Conservation (phyloP, 2,888 invertebrate genomes). For the Meiosimyza platycephala region DNA sequence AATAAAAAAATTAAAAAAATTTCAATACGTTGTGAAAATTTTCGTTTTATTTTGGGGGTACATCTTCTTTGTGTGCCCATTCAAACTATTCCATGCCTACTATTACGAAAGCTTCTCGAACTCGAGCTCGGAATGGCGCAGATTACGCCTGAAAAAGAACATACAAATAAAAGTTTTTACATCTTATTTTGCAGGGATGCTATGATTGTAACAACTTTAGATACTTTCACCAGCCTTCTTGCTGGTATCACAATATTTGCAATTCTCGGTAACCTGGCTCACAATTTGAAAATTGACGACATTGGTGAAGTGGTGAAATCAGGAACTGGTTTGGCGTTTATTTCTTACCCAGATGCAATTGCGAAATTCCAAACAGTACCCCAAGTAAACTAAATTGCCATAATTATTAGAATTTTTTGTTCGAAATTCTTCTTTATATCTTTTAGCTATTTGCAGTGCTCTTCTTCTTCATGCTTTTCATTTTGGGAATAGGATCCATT, state of each 20-base stretch:
- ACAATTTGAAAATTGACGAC: slow-evolving; percentile 70
- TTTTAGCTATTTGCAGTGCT: slow-evolving; percentile 76
- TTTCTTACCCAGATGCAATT: slow-evolving; percentile 85
- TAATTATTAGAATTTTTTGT: slow-evolving; percentile 2
- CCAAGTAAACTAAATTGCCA: slow-evolving; percentile 69
- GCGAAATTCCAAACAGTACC: slow-evolving; percentile 77
- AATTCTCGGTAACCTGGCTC: slow-evolving; percentile 80
- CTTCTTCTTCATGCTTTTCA: slow-evolving; percentile 83
- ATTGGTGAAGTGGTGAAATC: slow-evolving; percentile 75
- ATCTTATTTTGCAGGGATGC: slow-evolving; percentile 71
- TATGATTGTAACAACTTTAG: slow-evolving; percentile 81
- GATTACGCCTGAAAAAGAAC: no score
- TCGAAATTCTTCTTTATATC: slow-evolving; percentile 10
- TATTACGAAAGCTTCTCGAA: no score
- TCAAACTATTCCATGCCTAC: no score
- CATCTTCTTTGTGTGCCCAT: no score
- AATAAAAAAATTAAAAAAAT: no score
- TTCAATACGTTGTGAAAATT: no score
- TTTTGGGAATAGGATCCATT: slow-evolving; percentile 79
- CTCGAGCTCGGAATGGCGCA: no score
- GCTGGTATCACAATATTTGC: slow-evolving; percentile 85
- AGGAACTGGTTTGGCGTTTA: slow-evolving; percentile 81
- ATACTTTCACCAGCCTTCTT: slow-evolving; percentile 81
- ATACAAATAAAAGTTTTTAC: slow-evolving; percentile 42
- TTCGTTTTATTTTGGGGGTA: no score